Evolutionary conservation across 64 coral and sea anemone genomes (phyloP), one percentile per base, ranked within the genome.

Genomic region (Trachythela sp.): DNA sequence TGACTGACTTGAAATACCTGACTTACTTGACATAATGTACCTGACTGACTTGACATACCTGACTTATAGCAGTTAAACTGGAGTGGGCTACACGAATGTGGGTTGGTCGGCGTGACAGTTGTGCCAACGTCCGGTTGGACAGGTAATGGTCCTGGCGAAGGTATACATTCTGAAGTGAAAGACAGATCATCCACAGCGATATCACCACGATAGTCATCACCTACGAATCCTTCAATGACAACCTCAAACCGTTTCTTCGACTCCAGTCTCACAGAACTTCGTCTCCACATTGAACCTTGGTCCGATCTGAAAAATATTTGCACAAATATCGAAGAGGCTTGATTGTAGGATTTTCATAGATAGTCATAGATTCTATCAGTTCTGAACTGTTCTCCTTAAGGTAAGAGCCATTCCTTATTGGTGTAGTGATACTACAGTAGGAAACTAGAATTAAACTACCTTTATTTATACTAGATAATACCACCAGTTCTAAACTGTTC

Each of bases 171-270:
- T 32, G 9, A 26, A 9, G 86, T 71, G 54, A 88, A 88, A 26
- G 86, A 88, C 0, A 88, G 67, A 88, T 88, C 58, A 88, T 70
- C 86, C 20, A 88, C 24, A 9, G 86, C 86, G 36, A 70, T 88
- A 40, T 88, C 86, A 24, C 86, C 86, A 14, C 22, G 10, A 40
- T 68, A 88, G 20, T 41, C 34, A 41, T 39, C 27, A 39, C 56
- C 86, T 38, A 58, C 36, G 2, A 88, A 68, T n/a, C 58, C 86
- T 68, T 88, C 86, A 29, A 88, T 68, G 18, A 39, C 56, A 38
- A 88, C 67, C 38, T 88, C 24, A 88, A 88, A 41, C 0, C 27
- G 13, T 14, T 67, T 87, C 3, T 26, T 5, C 4, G 54, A 54
- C 35, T 87, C 26, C 54, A 54, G 26, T 11, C 18, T n/a, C 17